Conservation (phyloP, 2,888 invertebrate species). For the Alviniconcha strummeri region DNA sequence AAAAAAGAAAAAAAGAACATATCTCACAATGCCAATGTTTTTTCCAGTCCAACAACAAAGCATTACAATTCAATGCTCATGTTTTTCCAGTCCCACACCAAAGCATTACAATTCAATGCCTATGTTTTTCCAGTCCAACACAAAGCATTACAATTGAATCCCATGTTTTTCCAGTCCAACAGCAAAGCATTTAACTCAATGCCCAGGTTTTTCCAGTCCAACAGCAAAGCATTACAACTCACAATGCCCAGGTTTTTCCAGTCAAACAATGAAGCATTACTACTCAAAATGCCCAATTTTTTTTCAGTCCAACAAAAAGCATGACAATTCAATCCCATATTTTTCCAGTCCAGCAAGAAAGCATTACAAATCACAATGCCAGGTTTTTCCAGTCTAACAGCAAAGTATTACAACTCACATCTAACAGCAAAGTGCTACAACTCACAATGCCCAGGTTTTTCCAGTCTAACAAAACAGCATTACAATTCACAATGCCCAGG, state of each 20-base stretch:
- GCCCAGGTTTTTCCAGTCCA: not conserved
- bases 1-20: not conserved
- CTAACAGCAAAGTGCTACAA: not conserved
- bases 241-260: conserved; percentile 98
- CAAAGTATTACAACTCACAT: not conserved
- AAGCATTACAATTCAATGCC: not conserved
- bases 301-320: conserved; percentile 85
- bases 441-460: conserved; percentile 73
- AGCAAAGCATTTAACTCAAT: not conserved
- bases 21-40: not conserved
- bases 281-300: conserved; percentile 95
- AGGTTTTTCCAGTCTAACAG: not conserved
- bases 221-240: conserved; percentile 72
- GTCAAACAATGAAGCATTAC: conserved; percentile 82
- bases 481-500: too few species aligned
- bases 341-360: not conserved
- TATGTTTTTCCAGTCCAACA: too few species aligned
- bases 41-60: not conserved
- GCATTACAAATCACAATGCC: too few species aligned
- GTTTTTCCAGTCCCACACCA: not conserved
- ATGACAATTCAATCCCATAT: not conserved
- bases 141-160: not conserved
- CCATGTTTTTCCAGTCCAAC: not conserved
- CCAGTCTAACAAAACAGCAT: not conserved
- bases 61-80: not conserved